Conservation (phyloP, 2,797 vertebrate species). For the Parotocinclus haroldoi region DNA sequence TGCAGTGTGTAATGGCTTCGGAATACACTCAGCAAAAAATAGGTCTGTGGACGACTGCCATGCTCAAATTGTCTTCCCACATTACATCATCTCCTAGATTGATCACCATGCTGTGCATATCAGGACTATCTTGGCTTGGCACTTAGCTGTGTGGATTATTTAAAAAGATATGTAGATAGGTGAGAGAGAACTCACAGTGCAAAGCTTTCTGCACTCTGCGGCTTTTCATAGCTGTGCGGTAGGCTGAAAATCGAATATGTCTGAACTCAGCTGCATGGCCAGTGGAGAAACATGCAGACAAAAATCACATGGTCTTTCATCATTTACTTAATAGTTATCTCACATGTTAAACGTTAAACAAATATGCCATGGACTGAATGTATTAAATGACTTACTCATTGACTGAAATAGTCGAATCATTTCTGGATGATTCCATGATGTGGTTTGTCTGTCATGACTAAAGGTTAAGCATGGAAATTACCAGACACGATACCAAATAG, state of each 20-base stretch:
- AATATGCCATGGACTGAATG: background rate
- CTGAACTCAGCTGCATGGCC: slow-evolving; percentile 74
- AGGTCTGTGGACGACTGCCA: slow-evolving; percentile 8
- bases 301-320: no score
- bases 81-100: slow-evolving; percentile 9
- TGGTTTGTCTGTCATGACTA: slow-evolving; percentile 81
- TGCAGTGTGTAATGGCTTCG: slow-evolving; percentile 4
- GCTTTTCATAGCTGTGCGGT: slow-evolving; percentile 84
- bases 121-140: background rate
- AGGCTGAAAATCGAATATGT: slow-evolving; percentile 81
- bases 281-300: slow-evolving; percentile 46
- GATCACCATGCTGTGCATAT: background rate
- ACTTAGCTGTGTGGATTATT: background rate
- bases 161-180: background rate
- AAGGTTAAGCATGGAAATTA: slow-evolving; percentile 1
- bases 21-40: slow-evolving; percentile 16
- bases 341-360: background rate
- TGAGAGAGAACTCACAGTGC: slow-evolving; percentile 69
- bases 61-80: slow-evolving; percentile 13
- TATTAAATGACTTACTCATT: slow-evolving; percentile 66
- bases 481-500: no score
- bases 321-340: no score
- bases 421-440: slow-evolving; percentile 84
- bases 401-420: slow-evolving; percentile 83
- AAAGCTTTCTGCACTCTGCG: slow-evolving; percentile 78